Percentiles rank a stretch among this genome's conserved stretches.
Evolutionary conservation across 2,888 invertebrate species (phyloP).

Genomic region (Orchesellides sinensis): DNA sequence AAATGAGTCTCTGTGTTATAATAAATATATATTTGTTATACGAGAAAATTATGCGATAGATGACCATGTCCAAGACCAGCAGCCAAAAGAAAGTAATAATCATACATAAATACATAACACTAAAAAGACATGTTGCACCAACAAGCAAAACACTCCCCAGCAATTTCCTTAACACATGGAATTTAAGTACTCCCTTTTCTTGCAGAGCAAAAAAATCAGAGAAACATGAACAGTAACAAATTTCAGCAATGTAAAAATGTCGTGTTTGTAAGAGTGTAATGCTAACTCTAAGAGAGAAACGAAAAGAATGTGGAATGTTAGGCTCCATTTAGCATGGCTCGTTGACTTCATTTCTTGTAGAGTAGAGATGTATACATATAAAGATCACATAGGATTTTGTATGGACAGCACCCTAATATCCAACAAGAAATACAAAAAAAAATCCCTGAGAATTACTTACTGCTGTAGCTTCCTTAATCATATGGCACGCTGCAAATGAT

Average conservation of each 20-base stretch:
- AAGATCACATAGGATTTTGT: neutral
- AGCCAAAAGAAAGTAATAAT: too few relatives aligned
- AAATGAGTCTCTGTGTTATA: too few relatives aligned
- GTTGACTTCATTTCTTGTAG: conserved; percentile 20
- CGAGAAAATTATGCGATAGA: too few relatives aligned
- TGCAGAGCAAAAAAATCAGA: conserved; percentile 9
- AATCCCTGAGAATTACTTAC: too few relatives aligned
- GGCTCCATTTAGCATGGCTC: conserved; percentile 51
- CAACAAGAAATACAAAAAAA: too few relatives aligned
- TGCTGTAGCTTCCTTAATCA: neutral
- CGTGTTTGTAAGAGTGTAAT: conserved; percentile 25
- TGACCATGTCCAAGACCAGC: too few relatives aligned
- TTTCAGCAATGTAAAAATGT: conserved; percentile 3
- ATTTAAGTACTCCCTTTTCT: neutral
- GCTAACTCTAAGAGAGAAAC: neutral
- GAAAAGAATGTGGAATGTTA: conserved; percentile 36
- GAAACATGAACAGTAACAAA: conserved; percentile 15
- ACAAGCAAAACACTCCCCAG: conserved; percentile 11
- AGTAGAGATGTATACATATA: neutral
- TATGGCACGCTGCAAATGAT: too few relatives aligned
- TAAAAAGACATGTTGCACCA: conserved; percentile 7
- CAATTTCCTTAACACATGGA: neutral
- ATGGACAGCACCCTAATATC: too few relatives aligned
- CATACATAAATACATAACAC: too few relatives aligned
- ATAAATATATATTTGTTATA: too few relatives aligned